These are phyloP conservation scores for Spodoptera picta DNA, from an alignment of 2,888 invertebrate genomes.

Conservation along the genomic window DNA sequence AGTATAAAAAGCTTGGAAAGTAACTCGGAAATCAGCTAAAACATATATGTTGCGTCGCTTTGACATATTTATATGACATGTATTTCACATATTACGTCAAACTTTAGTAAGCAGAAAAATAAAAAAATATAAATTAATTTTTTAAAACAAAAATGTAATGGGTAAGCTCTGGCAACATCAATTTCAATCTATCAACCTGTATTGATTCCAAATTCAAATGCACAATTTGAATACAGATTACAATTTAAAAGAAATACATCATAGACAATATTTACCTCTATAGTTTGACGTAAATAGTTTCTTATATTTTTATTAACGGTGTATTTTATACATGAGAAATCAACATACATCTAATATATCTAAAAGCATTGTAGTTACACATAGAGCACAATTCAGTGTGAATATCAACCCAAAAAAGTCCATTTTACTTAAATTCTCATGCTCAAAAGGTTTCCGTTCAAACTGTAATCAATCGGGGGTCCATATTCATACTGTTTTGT, in stretches of 20 bases:
- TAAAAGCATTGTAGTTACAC: slow-evolving; percentile 53
- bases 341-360: slow-evolving; percentile 54
- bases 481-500: slow-evolving; percentile 39
- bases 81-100: too few relatives aligned
- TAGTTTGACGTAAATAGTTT: too few relatives aligned
- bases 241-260: too few relatives aligned
- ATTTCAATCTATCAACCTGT: too few relatives aligned
- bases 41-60: background rate
- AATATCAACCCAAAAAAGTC: slow-evolving; percentile 14
- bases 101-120: too few relatives aligned
- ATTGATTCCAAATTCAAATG: too few relatives aligned
- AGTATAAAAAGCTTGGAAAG: slow-evolving; percentile 30
- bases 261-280: too few relatives aligned
- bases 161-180: too few relatives aligned
- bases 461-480: slow-evolving; percentile 1
- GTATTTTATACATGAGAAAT: slow-evolving; percentile 52
- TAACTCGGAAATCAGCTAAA: slow-evolving; percentile 17
- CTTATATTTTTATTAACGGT: slow-evolving; percentile 16
- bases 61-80: slow-evolving; percentile 5
- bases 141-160: too few relatives aligned
- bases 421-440: too few relatives aligned
- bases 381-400: slow-evolving; percentile 50
- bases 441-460: background rate
- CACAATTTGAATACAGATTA: too few relatives aligned
- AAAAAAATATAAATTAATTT: too few relatives aligned